These are phyloP conservation scores for Cheirogaleus medius DNA, from an alignment of 2,113 vertebrate genomes.

Conservation along the genomic window DNA sequence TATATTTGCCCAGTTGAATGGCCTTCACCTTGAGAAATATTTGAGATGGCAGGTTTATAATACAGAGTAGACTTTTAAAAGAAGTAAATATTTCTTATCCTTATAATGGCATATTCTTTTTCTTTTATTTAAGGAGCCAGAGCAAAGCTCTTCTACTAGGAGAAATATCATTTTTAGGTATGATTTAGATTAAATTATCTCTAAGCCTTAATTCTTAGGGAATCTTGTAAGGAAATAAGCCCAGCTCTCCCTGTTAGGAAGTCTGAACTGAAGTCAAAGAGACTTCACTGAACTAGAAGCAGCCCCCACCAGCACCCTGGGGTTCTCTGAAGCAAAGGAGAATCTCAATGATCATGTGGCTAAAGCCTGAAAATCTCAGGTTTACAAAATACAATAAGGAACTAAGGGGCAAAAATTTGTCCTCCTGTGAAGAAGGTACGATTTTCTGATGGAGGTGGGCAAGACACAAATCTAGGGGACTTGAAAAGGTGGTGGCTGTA, in stretches of 20 bases:
- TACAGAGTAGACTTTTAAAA: background rate
- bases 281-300: background rate
- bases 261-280: background rate
- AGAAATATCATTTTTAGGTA: background rate
- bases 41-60: background rate
- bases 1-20: background rate
- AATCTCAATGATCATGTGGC: background rate
- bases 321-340: background rate
- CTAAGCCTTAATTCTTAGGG: background rate
- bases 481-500: background rate
- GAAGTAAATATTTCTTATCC: background rate
- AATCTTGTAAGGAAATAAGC: background rate
- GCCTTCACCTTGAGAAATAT: constrained; percentile 36
- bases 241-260: background rate
- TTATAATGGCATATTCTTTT: background rate
- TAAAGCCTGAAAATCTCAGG: background rate
- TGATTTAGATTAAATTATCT: background rate
- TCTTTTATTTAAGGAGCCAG: background rate
- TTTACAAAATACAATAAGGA: too few relatives aligned
- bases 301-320: background rate
- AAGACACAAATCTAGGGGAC: background rate
- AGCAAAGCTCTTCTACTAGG: background rate
- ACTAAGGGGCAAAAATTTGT: background rate
- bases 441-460: background rate
- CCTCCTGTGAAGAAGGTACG: background rate